Percentiles rank a stretch among this genome's conserved stretches.
These are phyloP conservation scores for Epinotia nisella DNA, from an alignment of 2,888 invertebrate genomes.

Conservation along the genomic window DNA sequence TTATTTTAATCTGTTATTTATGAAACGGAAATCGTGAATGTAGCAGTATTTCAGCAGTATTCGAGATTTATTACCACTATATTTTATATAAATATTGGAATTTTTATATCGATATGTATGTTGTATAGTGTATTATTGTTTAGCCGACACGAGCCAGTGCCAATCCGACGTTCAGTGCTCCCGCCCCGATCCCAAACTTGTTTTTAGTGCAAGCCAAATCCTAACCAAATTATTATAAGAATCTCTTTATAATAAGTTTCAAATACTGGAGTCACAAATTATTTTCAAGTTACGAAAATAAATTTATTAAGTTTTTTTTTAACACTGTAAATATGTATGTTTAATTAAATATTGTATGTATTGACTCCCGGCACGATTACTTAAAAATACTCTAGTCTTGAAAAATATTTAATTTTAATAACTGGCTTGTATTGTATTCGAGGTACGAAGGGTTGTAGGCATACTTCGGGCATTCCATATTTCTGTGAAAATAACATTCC, in stretches of 20 bases:
- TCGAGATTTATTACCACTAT: constrained; percentile 54
- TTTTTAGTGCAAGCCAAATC: constrained; percentile 70
- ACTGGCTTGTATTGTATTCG: constrained; percentile 63
- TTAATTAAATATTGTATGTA: constrained; percentile 50
- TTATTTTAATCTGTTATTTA: constrained; percentile 56
- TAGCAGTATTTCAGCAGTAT: constrained; percentile 81
- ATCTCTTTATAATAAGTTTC: constrained; percentile 55
- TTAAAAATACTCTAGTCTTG: constrained; percentile 80
- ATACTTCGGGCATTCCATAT: constrained; percentile 68
- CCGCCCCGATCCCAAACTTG: constrained; percentile 46
- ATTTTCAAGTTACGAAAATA: constrained; percentile 57
- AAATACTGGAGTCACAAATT: constrained; percentile 69
- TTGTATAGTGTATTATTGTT: constrained; percentile 52
- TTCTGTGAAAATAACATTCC: constrained; percentile 70
- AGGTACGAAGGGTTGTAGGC: constrained; percentile 60
- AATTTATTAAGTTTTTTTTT: constrained; percentile 48
- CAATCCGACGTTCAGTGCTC: constrained; percentile 63
- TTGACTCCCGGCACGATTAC: constrained; percentile 76
- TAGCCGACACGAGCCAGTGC: constrained; percentile 67
- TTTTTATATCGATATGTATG: constrained; percentile 43
- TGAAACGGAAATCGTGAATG: constrained; percentile 64
- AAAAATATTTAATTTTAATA: constrained; percentile 67
- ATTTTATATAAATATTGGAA: constrained; percentile 46
- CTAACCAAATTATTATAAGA: constrained; percentile 71
- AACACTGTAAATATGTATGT: constrained; percentile 61